Evolutionary conservation across 2,113 vertebrate genomes (phyloP), one percentile per base, ranked within the genome.

Genomic region (Brachypteracias leptosomus): DNA sequence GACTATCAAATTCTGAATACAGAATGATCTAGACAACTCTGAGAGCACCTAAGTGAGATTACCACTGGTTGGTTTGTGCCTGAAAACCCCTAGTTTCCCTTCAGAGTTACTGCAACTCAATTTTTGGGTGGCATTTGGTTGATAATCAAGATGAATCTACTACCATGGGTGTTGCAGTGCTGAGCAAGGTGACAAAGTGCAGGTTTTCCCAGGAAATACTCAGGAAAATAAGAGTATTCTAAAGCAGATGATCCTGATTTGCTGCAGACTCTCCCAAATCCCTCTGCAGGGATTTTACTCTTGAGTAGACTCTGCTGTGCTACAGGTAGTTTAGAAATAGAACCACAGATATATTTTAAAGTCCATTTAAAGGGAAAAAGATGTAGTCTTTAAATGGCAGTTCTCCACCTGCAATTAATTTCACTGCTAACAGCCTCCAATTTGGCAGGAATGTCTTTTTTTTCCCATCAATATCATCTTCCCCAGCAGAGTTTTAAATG

Each of bases 371-470:
- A 93, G 65, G 65, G 66, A 82, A 47, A 92, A 36, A 79, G 44
- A 62, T n/a, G 47, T 47, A 72, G 87, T 87, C 72, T 86, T 91
- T 87, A 71, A 90, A 83, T 44, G n/a, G 57, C 62, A 61, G 77
- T 72, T 90, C 92, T 91, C 47, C 75, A 51, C 67, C 85, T 11
- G 16, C 82, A 96, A 95, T 96, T 96, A 96, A 95, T 96, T 94
- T 91, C 96, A 88, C 61, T 4, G 4, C 61, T 85, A 95, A 85
- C 88, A 91, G 81, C 71, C 87, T 82, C 91, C 83, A 75, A 88
- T 88, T 96, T 68, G 65, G 76, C 63, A 96, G 89, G 84, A 97
- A 91, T 54, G 70, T 88, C 91, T 80, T 91, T 94, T 94, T 95
- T 86, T 93, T n/a, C n/a, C 77, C 70, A 89, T 82, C 85, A 92